phyloP scores from a whole-genome alignment of 2,797 vertebrate species.

The Aselliscus stoliczkanus region DNA sequence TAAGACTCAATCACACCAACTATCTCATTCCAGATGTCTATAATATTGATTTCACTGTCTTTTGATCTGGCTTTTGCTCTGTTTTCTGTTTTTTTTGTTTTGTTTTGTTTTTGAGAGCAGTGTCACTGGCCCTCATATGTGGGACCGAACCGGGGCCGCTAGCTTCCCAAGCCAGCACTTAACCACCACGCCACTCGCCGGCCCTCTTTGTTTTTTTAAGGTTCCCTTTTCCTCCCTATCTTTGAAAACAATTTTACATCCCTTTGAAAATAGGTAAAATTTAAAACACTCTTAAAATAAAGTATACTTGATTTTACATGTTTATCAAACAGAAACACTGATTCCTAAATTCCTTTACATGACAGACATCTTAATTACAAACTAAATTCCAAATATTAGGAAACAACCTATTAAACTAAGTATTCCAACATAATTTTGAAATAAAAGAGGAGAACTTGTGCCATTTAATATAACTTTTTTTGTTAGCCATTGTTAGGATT shows the following conservation, averaged over 20 bases:
- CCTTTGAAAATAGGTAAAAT: background rate
- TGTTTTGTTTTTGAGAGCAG: too few species aligned
- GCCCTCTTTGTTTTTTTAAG: too few species aligned
- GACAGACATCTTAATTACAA: background rate
- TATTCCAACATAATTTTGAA: background rate
- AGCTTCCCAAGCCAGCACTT: too few species aligned
- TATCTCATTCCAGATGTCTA: background rate
- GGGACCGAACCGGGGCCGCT: too few species aligned
- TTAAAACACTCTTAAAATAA: slow-evolving; percentile 31
- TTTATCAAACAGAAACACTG: background rate
- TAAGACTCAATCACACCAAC: background rate
- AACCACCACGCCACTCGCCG: too few species aligned
- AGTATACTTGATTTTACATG: background rate
- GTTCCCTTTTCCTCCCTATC: background rate
- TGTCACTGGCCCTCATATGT: too few species aligned
- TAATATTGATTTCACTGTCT: background rate
- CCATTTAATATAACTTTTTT: background rate
- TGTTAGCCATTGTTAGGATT: background rate
- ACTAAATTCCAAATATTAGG: background rate
- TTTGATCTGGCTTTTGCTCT: background rate
- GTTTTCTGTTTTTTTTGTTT: background rate
- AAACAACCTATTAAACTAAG: background rate
- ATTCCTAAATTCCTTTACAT: background rate
- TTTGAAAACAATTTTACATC: background rate
- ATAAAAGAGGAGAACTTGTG: background rate